Evolutionary conservation across 2,888 invertebrate genomes (phyloP).

Genomic region (Pterostichus madidus): DNA sequence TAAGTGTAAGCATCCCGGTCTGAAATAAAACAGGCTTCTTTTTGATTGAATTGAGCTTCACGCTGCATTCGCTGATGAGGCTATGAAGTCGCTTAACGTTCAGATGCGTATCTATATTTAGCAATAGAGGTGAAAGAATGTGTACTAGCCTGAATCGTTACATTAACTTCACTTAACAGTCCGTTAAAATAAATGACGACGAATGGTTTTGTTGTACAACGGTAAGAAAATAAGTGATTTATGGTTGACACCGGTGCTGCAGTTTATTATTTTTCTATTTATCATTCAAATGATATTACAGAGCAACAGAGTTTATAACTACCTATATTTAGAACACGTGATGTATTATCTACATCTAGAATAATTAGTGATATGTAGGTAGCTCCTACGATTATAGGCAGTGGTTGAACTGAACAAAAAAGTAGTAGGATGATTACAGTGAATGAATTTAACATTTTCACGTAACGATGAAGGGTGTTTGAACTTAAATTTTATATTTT

Average conservation of each 20-base stretch:
- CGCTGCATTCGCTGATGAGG: neutral
- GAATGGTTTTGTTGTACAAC: constrained; percentile 51
- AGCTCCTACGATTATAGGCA: too few relatives aligned
- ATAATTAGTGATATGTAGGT: too few relatives aligned
- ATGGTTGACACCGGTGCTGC: constrained; percentile 24
- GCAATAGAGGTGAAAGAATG: constrained; percentile 52
- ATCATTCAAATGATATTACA: neutral
- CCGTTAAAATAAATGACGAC: constrained; percentile 61
- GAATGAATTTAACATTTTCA: too few relatives aligned
- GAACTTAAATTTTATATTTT: too few relatives aligned
- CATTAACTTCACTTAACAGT: constrained; percentile 61
- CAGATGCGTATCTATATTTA: constrained; percentile 12
- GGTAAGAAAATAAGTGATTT: constrained; percentile 54
- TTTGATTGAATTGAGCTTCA: constrained; percentile 21
- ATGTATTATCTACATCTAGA: too few relatives aligned
- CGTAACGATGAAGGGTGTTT: too few relatives aligned
- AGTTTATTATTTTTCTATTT: constrained; percentile 31
- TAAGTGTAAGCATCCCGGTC: constrained; percentile 11
- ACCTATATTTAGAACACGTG: neutral
- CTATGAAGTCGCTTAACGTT: neutral
- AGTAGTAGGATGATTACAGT: too few relatives aligned
- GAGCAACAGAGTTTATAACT: neutral
- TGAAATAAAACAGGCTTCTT: constrained; percentile 27
- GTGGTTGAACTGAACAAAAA: too few relatives aligned
- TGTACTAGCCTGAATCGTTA: constrained; percentile 30